phyloP scores from a whole-genome alignment of 2,797 vertebrate species.

The Philypnodon macrostomus region DNA sequence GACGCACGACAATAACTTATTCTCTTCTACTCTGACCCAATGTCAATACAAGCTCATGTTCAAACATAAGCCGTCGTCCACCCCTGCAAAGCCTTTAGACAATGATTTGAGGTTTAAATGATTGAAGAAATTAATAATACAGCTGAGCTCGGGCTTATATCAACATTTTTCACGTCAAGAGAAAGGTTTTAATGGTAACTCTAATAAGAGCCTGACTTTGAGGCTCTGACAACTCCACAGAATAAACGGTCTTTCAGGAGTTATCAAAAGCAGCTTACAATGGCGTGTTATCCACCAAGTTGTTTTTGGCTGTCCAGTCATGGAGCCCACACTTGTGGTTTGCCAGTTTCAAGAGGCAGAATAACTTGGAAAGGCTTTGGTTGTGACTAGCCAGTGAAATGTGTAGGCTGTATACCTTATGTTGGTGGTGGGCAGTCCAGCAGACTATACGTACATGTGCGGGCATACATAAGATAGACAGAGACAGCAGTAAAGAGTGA shows the following conservation, averaged over 20 bases:
- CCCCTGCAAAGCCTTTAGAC: slow-evolving; percentile 35
- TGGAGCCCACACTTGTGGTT: slow-evolving; percentile 57
- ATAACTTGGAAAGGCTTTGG: slow-evolving; percentile 63
- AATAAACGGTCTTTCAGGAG: slow-evolving; percentile 60
- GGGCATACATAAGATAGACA: slow-evolving; percentile 71
- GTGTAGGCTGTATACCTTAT: slow-evolving; percentile 37
- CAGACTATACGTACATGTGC: slow-evolving; percentile 62
- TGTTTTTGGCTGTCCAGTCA: slow-evolving; percentile 64
- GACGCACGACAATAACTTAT: slow-evolving; percentile 63
- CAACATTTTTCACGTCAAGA: slow-evolving; percentile 70
- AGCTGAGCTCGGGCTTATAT: slow-evolving; percentile 31
- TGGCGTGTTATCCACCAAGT: slow-evolving; percentile 59
- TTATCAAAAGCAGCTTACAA: slow-evolving; percentile 63
- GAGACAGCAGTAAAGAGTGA: slow-evolving; percentile 76
- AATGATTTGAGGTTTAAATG: slow-evolving; percentile 49
- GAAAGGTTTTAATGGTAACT: slow-evolving; percentile 48
- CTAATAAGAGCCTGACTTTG: slow-evolving; percentile 49
- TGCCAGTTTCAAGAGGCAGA: slow-evolving; percentile 58
- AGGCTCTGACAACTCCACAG: slow-evolving; percentile 47
- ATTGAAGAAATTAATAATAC: slow-evolving; percentile 61
- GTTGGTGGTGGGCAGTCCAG: slow-evolving; percentile 42
- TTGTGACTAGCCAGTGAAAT: slow-evolving; percentile 52
- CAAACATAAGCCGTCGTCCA: slow-evolving; percentile 37
- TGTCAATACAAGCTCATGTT: slow-evolving; percentile 67
- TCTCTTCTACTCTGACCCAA: slow-evolving; percentile 68